A percentile compares a stretch with the other conserved stretches of the same genome.
These are phyloP conservation scores for Temnopleurus reevesii DNA, from an alignment of 53 echinoderm and acorn worm species.

Conservation along the genomic window DNA sequence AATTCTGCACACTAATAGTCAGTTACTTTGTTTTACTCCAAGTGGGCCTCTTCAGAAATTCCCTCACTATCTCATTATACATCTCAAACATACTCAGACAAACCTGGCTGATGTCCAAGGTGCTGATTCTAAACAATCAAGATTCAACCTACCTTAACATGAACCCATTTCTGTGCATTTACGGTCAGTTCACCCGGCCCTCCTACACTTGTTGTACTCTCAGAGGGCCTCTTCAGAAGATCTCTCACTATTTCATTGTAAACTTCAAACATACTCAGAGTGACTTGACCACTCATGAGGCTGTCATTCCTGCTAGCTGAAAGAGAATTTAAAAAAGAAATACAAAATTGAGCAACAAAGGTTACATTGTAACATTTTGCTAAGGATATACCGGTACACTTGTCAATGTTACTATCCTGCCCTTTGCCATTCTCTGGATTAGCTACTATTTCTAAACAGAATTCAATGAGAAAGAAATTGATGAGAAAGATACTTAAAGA, in stretches of 20 bases:
- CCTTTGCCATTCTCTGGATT: too few species aligned
- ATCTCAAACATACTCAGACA: constrained; percentile 84
- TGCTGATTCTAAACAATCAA: too few species aligned
- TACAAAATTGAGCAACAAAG: too few species aligned
- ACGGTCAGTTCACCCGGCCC: constrained; percentile 53
- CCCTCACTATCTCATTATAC: constrained; percentile 82
- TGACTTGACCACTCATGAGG: constrained; percentile 43
- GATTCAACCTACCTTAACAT: constrained; percentile 88
- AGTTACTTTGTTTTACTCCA: constrained; percentile 49
- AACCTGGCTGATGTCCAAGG: too few species aligned
- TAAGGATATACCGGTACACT: too few species aligned
- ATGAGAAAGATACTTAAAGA: too few species aligned
- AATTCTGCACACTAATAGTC: constrained; percentile 61
- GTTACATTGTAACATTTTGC: too few species aligned
- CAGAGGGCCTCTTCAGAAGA: constrained; percentile 59
- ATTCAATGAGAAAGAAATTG: too few species aligned
- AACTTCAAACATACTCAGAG: constrained; percentile 82
- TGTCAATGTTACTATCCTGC: too few species aligned
- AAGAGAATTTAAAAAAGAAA: too few species aligned
- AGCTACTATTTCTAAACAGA: too few species aligned
- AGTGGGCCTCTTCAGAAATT: constrained; percentile 62
- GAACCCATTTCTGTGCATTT: constrained; percentile 69
- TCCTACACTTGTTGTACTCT: constrained; percentile 4
- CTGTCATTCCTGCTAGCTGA: constrained; percentile 26
- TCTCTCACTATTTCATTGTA: constrained; percentile 88